Conservation (phyloP, 2,888 invertebrate genomes). For the Caradrina kadenii region DNA sequence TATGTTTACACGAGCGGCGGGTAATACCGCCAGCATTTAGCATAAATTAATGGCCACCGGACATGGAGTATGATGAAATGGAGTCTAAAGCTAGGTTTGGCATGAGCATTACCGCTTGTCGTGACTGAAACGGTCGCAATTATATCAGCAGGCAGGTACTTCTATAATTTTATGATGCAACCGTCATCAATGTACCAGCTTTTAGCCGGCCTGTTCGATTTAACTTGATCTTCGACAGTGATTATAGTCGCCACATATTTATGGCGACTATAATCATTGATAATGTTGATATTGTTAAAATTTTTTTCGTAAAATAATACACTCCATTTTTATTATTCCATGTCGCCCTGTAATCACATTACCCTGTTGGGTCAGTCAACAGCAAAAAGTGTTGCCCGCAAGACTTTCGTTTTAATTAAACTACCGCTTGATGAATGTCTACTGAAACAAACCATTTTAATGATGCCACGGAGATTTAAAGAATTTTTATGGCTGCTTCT, state of each 20-base stretch:
- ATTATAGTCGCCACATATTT: neutral
- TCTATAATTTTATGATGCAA: no score
- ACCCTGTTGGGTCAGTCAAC: conserved; percentile 70
- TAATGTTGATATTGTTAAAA: neutral
- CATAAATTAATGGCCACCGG: conserved; percentile 70
- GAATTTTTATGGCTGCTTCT: conserved; percentile 48
- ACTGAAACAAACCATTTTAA: conserved; percentile 74
- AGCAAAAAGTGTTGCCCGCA: conserved; percentile 68
- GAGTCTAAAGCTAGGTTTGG: conserved; percentile 32
- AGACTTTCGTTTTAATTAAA: conserved; percentile 78
- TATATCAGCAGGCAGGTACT: neutral
- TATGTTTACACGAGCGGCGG: conserved; percentile 58
- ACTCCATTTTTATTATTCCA: conserved; percentile 34
- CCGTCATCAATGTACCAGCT: neutral
- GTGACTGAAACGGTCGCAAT: neutral
- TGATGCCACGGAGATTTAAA: conserved; percentile 66
- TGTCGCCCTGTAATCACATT: conserved; percentile 61
- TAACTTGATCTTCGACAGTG: no score
- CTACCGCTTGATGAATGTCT: conserved; percentile 73
- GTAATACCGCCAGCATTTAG: conserved; percentile 64
- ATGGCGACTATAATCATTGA: no score
- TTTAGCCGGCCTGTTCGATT: no score
- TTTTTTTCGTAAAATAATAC: neutral
- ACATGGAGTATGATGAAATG: conserved; percentile 39
- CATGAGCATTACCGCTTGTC: neutral